These are phyloP conservation scores for Tauraco hartlaubi DNA, from an alignment of 2,797 vertebrate genomes.

Conservation along the genomic window DNA sequence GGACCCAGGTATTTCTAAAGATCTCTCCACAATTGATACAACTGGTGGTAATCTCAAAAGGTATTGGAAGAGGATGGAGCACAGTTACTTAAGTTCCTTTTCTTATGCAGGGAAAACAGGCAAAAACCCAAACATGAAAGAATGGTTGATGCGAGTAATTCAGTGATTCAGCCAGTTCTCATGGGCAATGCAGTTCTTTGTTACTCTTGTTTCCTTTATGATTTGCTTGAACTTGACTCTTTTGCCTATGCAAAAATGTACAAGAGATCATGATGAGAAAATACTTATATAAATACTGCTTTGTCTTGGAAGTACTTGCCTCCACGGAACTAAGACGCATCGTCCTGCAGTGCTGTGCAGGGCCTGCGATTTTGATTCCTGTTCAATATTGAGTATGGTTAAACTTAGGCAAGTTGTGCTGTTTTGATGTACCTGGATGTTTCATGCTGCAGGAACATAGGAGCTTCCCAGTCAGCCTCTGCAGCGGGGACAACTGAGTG, in stretches of 20 bases:
- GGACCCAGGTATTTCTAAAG: background rate
- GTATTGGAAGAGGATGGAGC: background rate
- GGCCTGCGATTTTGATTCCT: background rate
- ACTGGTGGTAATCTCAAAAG: background rate
- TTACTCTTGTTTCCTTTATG: background rate
- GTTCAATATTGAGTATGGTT: background rate
- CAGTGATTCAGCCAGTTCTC: background rate
- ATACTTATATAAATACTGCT: background rate
- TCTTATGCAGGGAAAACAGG: background rate
- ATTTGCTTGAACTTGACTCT: background rate
- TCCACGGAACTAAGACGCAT: background rate
- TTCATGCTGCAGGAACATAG: background rate
- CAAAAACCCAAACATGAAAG: background rate
- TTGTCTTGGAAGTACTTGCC: background rate
- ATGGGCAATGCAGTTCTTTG: background rate
- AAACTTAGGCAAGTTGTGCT: background rate
- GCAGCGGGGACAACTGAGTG: background rate
- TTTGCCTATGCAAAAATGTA: background rate
- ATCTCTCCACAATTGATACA: background rate
- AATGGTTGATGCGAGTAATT: background rate
- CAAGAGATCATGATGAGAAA: background rate
- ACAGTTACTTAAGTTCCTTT: background rate
- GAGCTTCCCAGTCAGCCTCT: background rate
- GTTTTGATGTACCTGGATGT: background rate
- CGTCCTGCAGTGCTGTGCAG: background rate